Evolutionary conservation across 2,888 invertebrate species (phyloP).

Genomic region (Pristionchus entomophagus): DNA sequence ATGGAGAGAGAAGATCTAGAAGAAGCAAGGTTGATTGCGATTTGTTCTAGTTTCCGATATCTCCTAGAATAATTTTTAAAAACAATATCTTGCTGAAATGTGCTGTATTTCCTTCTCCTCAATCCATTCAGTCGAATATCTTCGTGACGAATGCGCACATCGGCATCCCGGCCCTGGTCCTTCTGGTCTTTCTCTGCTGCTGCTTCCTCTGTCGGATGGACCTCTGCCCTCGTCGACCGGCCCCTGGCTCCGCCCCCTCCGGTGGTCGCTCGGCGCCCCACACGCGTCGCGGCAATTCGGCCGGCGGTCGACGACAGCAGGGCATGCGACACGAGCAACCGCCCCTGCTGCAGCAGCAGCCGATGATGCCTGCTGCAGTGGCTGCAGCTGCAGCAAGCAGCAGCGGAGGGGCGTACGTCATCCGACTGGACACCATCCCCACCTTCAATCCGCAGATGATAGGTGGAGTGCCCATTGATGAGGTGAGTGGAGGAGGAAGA

Average conservation of each 20-base stretch:
- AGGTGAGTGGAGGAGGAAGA: neutral
- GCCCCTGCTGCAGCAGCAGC: neutral
- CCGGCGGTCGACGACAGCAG: neutral
- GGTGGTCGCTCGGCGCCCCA: neutral
- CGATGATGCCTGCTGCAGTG: neutral
- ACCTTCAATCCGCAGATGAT: slow-evolving; percentile 66
- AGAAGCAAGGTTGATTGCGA: neutral
- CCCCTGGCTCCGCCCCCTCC: neutral
- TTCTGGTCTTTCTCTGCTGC: slow-evolving; percentile 65
- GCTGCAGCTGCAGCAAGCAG: neutral
- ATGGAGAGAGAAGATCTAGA: neutral
- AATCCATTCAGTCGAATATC: slow-evolving; percentile 51
- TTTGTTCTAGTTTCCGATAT: neutral
- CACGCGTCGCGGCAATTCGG: slow-evolving; percentile 47
- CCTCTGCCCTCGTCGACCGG: slow-evolving; percentile 60
- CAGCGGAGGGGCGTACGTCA: slow-evolving; percentile 55
- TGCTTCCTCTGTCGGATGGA: slow-evolving; percentile 69
- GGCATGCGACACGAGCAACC: slow-evolving; percentile 30
- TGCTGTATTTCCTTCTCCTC: slow-evolving; percentile 50
- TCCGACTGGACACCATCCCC: slow-evolving; percentile 65
- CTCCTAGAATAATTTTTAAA: neutral
- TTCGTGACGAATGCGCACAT: slow-evolving; percentile 60
- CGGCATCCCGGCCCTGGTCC: slow-evolving; percentile 58
- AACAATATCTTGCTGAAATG: slow-evolving; percentile 50
- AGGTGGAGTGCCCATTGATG: slow-evolving; percentile 30